A percentile compares a stretch with the other conserved stretches of the same genome.
These are phyloP conservation scores for Ylistrum balloti DNA, from an alignment of 1,140 invertebrate genomes.

Conservation along the genomic window DNA sequence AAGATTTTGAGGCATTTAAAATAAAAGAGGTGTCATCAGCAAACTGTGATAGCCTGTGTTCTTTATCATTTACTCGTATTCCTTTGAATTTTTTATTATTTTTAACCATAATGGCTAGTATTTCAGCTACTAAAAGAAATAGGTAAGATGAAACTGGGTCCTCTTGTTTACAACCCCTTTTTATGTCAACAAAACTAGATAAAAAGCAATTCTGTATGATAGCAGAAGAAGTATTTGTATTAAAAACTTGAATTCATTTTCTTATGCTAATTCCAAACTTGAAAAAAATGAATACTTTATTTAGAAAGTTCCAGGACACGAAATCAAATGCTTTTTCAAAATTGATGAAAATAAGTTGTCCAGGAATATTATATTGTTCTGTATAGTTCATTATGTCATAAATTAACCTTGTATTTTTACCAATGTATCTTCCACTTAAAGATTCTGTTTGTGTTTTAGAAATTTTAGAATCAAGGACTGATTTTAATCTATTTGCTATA, in stretches of 20 bases:
- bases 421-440: slow-evolving; percentile 43
- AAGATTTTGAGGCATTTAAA: neutral
- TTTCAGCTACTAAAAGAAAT: slow-evolving; percentile 44
- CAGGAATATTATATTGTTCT: slow-evolving; percentile 43
- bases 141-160: slow-evolving; percentile 45
- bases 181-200: slow-evolving; percentile 42
- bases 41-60: slow-evolving; percentile 47
- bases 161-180: slow-evolving; percentile 41
- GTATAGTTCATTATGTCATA: slow-evolving; percentile 45
- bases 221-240: neutral
- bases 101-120: slow-evolving; percentile 44
- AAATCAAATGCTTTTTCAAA: slow-evolving; percentile 58
- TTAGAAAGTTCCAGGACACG: slow-evolving; percentile 44
- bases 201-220: slow-evolving; percentile 37
- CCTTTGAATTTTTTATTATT: neutral
- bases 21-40: slow-evolving; percentile 29
- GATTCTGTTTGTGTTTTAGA: slow-evolving; percentile 47
- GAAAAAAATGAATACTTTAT: slow-evolving; percentile 41
- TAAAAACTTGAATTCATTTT: slow-evolving; percentile 36
- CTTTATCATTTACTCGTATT: neutral
- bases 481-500: slow-evolving; percentile 46
- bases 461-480: neutral
- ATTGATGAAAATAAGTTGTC: slow-evolving; percentile 44
- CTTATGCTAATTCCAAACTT: slow-evolving; percentile 16
- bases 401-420: slow-evolving; percentile 7